These are phyloP conservation scores for Andrena chrysosceles DNA, from an alignment of 2,888 invertebrate genomes.

Conservation along the genomic window DNA sequence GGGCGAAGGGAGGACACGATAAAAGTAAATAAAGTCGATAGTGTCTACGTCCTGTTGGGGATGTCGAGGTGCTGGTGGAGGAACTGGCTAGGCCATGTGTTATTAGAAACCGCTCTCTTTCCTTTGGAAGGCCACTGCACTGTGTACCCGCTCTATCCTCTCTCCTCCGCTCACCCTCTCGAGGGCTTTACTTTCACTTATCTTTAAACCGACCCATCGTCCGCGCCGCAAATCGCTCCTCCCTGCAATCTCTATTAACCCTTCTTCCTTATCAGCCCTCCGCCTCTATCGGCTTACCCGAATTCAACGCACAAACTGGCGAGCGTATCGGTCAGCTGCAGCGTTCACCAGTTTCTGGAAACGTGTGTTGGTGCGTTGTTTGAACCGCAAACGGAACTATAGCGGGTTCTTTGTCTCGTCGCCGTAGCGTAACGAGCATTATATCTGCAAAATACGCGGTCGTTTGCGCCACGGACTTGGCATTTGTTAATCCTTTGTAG, in stretches of 20 bases:
- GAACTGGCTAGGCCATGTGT: slow-evolving; percentile 55
- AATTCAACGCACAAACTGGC: background rate
- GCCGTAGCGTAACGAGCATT: background rate
- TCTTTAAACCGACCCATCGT: slow-evolving; percentile 30
- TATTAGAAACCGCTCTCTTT: slow-evolving; percentile 69
- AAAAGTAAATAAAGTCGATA: slow-evolving; percentile 74
- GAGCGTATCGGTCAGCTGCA: background rate
- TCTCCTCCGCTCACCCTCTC: slow-evolving; percentile 1
- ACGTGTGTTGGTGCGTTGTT: background rate
- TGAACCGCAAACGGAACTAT: background rate
- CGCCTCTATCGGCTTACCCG: background rate
- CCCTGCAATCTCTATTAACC: slow-evolving; percentile 26
- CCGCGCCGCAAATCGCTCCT: slow-evolving; percentile 15
- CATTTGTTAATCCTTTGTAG: slow-evolving; percentile 34
- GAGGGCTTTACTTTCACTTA: slow-evolving; percentile 59
- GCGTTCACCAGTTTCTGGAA: background rate
- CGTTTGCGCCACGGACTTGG: background rate
- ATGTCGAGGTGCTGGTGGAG: slow-evolving; percentile 16
- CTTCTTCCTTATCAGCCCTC: background rate
- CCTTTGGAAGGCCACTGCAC: slow-evolving; percentile 8
- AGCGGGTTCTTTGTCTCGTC: background rate
- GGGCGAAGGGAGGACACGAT: slow-evolving; percentile 60
- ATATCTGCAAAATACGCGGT: background rate
- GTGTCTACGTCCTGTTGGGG: slow-evolving; percentile 49
- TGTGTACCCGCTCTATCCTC: background rate